Evolutionary conservation across 2,888 invertebrate species (phyloP).

Genomic region (Ophion obscuratus): DNA sequence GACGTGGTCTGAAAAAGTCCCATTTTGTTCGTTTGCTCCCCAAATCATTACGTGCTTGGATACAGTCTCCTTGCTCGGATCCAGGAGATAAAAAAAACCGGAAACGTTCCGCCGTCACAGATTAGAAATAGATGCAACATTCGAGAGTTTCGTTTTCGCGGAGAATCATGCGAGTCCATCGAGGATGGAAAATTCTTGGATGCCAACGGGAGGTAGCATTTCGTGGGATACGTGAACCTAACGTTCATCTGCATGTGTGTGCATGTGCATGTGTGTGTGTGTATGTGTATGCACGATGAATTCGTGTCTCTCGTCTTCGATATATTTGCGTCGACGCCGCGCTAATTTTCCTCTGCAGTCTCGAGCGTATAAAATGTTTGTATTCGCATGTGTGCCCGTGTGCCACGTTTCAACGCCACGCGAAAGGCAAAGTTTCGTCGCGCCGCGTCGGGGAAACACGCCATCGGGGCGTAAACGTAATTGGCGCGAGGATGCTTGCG

Average conservation of each 20-base stretch:
- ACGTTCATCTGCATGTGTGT: too few species aligned
- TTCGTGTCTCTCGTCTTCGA: conserved; percentile 70
- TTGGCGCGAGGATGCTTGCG: conserved; percentile 43
- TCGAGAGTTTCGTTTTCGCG: neutral
- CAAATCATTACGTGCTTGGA: too few species aligned
- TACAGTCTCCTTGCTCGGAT: too few species aligned
- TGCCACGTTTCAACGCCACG: conserved; percentile 76
- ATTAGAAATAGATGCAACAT: too few species aligned
- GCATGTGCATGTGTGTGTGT: too few species aligned
- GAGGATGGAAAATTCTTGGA: conserved; percentile 4
- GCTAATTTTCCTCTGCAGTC: conserved; percentile 71
- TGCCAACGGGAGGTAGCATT: neutral
- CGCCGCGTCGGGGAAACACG: conserved; percentile 67
- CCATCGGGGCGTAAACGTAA: conserved; percentile 67
- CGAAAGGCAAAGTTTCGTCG: conserved; percentile 54
- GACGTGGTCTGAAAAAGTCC: too few species aligned
- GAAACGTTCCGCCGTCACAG: neutral
- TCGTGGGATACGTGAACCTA: too few species aligned
- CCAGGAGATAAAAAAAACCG: neutral
- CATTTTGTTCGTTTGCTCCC: too few species aligned
- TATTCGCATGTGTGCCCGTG: conserved; percentile 54
- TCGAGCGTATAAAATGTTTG: conserved; percentile 7
- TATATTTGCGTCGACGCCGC: conserved; percentile 80
- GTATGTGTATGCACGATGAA: neutral
- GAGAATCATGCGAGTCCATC: neutral